Evolutionary conservation across 1,140 invertebrate species (phyloP).

Genomic region (Octopus bimaculoides): DNA sequence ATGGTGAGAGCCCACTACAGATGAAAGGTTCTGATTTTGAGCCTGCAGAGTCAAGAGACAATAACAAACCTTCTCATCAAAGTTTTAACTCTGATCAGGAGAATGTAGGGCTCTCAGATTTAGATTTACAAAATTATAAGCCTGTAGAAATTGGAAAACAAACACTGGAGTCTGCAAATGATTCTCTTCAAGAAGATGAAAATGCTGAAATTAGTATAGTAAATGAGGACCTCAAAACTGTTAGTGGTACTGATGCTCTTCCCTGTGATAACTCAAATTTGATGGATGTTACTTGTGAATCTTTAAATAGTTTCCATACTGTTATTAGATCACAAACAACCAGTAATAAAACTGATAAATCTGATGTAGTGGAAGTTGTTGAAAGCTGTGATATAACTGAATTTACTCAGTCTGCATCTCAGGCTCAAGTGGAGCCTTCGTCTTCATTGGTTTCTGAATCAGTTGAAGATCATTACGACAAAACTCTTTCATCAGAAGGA

Average conservation of each 20-base stretch:
- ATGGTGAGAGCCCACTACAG: not conserved
- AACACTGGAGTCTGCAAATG: not conserved
- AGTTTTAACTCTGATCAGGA: not conserved
- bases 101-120: not conserved
- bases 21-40: not conserved
- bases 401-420: not conserved
- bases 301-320: conserved; percentile 2
- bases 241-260: not conserved
- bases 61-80: not conserved
- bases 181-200: not conserved
- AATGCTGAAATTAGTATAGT: not conserved
- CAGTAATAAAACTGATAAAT: not conserved
- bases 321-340: not conserved
- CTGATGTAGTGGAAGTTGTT: not conserved
- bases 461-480: not conserved
- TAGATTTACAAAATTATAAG: not conserved
- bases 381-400: not conserved
- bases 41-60: not conserved
- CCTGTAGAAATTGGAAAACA: not conserved
- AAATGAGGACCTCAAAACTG: not conserved
- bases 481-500: not conserved
- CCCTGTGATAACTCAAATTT: conserved; percentile 6
- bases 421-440: not conserved
- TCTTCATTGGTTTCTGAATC: not conserved
- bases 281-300: not conserved